Evolutionary conservation across 2,888 invertebrate genomes (phyloP).

Genomic region (Drosophila subquinaria): DNA sequence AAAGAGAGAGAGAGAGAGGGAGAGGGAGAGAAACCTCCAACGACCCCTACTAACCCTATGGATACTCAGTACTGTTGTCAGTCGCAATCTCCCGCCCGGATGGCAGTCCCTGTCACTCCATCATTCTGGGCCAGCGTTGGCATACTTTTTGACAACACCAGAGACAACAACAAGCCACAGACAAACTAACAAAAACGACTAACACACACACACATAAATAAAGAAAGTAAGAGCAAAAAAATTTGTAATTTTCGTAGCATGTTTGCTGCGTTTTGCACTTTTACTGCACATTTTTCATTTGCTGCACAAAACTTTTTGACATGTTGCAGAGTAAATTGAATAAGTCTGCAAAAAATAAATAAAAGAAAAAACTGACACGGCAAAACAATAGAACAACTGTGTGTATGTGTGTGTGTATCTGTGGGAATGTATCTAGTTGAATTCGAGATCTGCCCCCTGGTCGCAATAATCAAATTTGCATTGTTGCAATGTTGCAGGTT

Average conservation of each 20-base stretch:
- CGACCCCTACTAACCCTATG: constrained; percentile 41
- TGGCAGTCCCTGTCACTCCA: constrained; percentile 69
- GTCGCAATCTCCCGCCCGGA: constrained; percentile 46
- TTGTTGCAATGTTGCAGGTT: constrained; percentile 24
- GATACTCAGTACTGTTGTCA: constrained; percentile 31
- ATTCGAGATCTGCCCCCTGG: constrained; percentile 30
- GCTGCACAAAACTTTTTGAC: constrained; percentile 75
- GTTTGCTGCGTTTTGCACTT: constrained; percentile 82
- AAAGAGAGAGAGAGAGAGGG: too few relatives aligned
- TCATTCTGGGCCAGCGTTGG: constrained; percentile 69
- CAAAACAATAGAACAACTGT: constrained; percentile 53
- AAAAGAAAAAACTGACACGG: constrained; percentile 32
- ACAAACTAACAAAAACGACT: constrained; percentile 70
- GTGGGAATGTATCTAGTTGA: neutral
- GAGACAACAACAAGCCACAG: constrained; percentile 76
- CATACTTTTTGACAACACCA: constrained; percentile 79
- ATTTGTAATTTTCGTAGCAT: constrained; percentile 76
- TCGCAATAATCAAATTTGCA: constrained; percentile 72
- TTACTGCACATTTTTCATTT: constrained; percentile 77
- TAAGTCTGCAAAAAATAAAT: constrained; percentile 61
- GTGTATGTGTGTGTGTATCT: constrained; percentile 7
- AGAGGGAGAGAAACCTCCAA: neutral
- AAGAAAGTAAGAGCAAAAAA: constrained; percentile 22
- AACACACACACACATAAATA: constrained; percentile 24
- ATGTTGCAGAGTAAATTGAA: constrained; percentile 78